Base-by-base conservation (phyloP, 1,140 invertebrate genomes). In the Musca vetustissima region DNA sequence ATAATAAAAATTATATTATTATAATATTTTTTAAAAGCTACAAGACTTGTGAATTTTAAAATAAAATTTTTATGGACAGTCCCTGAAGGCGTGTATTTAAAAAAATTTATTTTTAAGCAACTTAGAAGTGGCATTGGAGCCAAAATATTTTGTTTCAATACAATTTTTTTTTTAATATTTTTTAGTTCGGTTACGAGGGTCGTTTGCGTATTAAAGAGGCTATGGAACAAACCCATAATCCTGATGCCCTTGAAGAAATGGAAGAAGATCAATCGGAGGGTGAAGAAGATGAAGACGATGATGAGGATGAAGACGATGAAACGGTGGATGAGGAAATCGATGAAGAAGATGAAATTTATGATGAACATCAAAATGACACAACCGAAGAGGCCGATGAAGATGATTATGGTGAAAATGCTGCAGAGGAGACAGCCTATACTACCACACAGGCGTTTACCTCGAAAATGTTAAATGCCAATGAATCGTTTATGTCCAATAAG, bases 171-270 rank as follows among this genome's bases (percentile, higher is more conserved):
- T 28, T 75, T 57, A 17, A 61, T 7, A 55, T 43, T 76, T 64
- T 73, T 72, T 64, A 77, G 69, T 76, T 84, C 80, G 70, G 84
- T 36, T 67, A 81, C 1, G 83, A 84, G 3, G 83, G 83, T 17
- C 73, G 79, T 1, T 64, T 75, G 0, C 82, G 81, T 19, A 84
- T 84, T 71, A 84, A 76, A 69, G 79, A 77, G 36, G 84, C 85
- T 76, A 82, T 79, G 68, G 83, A 80, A 1, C 79, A 81, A 71
- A 84, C 50, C 83, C 78, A 14, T 0, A 74, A 71, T 68, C 70
- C 76, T 14, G 78, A 83, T 73, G 86, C 86, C 59, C 82, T 85
- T 15, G 82, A 83, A 50, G 74, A 79, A 9, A 74, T 85, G 2
- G 81, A 83, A 7, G 83, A 86, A 48, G 84, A 85, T 36, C 73